Evolutionary conservation across 37 sponge, comb jelly and placozoan genomes (phyloP).

Genomic region (Aplysina aerophoba): DNA sequence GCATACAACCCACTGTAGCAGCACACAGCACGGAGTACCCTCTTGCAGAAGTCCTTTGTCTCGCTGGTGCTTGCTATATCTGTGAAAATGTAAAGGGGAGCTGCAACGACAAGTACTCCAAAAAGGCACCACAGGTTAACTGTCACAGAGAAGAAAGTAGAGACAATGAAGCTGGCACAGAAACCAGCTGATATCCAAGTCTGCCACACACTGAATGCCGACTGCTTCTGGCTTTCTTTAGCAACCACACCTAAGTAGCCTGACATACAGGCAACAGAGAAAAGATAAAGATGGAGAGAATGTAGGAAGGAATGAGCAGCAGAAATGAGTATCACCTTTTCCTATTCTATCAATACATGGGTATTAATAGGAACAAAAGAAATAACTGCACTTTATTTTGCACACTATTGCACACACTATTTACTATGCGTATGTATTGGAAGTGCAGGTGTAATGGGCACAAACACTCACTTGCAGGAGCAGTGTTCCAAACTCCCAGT

Average conservation of each 20-base stretch:
- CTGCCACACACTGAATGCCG: not conserved
- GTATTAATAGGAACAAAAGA: too few relatives aligned
- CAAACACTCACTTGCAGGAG: constrained; percentile 45
- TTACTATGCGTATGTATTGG: too few relatives aligned
- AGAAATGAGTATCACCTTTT: too few relatives aligned
- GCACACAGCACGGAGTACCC: not conserved
- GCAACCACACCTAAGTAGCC: constrained; percentile 4
- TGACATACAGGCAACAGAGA: not conserved
- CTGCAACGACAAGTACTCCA: constrained; percentile 1
- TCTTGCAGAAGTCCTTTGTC: constrained; percentile 12
- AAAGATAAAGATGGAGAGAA: too few relatives aligned
- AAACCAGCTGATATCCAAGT: constrained; percentile 4
- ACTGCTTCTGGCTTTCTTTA: not conserved
- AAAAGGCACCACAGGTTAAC: not conserved
- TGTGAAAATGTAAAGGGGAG: not conserved
- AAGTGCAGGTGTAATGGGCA: too few relatives aligned
- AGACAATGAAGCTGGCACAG: not conserved
- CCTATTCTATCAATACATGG: too few relatives aligned
- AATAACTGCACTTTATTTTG: too few relatives aligned
- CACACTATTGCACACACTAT: too few relatives aligned
- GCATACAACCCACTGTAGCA: too few relatives aligned
- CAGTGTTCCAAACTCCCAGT: constrained; percentile 62
- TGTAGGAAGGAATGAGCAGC: too few relatives aligned
- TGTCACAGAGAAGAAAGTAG: not conserved
- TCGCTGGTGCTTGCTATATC: not conserved